Evolutionary conservation across 2,113 vertebrate species (phyloP), one percentile per base, ranked within the genome.

Genomic region (Aspiorhynchus laticeps): DNA sequence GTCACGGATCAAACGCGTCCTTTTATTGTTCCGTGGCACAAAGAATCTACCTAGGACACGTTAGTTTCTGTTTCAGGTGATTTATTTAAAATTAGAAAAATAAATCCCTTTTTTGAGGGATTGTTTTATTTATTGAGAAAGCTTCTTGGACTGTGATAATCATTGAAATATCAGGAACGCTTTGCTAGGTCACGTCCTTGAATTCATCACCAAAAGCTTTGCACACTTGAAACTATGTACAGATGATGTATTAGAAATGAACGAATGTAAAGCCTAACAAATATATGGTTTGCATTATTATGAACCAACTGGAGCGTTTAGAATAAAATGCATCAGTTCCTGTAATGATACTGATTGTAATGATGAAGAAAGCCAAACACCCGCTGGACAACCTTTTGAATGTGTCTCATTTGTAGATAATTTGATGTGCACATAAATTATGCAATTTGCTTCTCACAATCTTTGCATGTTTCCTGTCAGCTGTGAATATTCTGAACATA

Each of bases 371-470:
- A 84, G 71, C 61, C 77, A 83, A 67, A 77, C 65, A 84, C 71
- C 88, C 79, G 43, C 78, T 36, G 87, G 67, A 88, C 90, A 89
- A 85, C 85, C 84, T 87, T 84, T 87, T 87, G 90, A 94, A 93
- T 92, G 90, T 92, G 84, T 94, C 85, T 91, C 90, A 88, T 86
- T 83, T 91, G 91, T 92, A 90, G 84, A 90, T 91, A 92, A 90
- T 90, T 84, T 78, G 69, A 86, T 90, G 88, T 92, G 93, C 92
- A 91, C 86, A 87, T 91, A 96, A 96, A 93, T 95, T 97, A 97
- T 97, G 95, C 96, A 97, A 95, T 93, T 94, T 97, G 95, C 95
- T 95, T 95, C 88, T 93, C 95, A 95, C 95, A 96, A 97, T 95
- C 95, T 95, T 93, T 46, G 93, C 94, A 93, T 94, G 92, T 94